Evolutionary conservation across 2,113 vertebrate genomes (phyloP), one percentile per base, ranked within the genome.

Genomic region (Lampris incognitus): DNA sequence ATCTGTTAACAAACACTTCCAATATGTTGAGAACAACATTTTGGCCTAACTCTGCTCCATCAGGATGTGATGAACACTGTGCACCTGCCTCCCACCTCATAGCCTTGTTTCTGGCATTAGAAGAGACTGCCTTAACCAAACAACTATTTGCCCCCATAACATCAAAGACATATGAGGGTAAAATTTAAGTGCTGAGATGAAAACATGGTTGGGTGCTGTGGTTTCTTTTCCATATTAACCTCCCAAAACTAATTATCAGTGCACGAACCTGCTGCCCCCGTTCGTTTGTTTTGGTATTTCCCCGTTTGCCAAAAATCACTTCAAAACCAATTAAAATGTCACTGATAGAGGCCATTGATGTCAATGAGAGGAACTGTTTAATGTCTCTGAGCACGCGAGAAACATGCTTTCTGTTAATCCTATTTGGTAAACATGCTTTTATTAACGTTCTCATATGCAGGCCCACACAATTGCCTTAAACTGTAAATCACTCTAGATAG

Each of bases 1-100:
- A 88, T 93, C 91, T 93, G 91, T 87, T 90, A 86, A 86, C 84
- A 91, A 89, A 90, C 82, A 87, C 80, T 85, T 90, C 87, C 88
- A 92, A 88, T 72, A 87, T 87, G 89, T 75, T 84, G 67, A 87
- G 86, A 89, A 91, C 81, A 91, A 92, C 90, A 90, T 91, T 78
- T 93, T 93, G 91, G 88, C 86, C 82, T 79, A 73, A 4, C 50
- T 79, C 70, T 82, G 70, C 63, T 84, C 76, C 86, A 82, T 89
- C 87, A 86, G 81, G 82, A 86, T 90, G 86, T 87, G 87, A 89
- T 88, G 88, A 92, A 84, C 73, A 75, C 68, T 0, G 74, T 90
- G 86, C 92, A 93, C 92, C 92, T 92, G 92, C 78, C 90, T 91
- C 24, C 24, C 85, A 77, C 85, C 76, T 85, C 85, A 86, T 75